These are phyloP conservation scores for Phenganax marumi DNA, from an alignment of 92 coral and sea anemone species.

Conservation along the genomic window DNA sequence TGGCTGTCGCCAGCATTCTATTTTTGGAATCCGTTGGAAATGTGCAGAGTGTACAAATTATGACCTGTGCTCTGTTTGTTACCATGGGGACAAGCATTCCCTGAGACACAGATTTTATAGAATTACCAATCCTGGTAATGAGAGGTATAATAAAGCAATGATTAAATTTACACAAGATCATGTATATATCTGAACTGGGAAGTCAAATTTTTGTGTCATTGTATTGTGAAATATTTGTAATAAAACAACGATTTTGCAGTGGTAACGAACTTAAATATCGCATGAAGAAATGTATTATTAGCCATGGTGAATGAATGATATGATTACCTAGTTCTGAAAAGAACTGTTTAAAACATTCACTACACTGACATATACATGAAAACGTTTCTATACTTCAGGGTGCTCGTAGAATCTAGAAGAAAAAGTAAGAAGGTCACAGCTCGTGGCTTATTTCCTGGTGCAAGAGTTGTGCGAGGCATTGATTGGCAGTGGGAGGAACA, in stretches of 20 bases:
- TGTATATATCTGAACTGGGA: too few species aligned
- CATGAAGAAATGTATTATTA: not conserved
- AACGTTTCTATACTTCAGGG: conserved; percentile 31
- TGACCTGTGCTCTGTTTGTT: conserved; percentile 87
- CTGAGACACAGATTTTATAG: conserved; percentile 87
- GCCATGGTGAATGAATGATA: not conserved
- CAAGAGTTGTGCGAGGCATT: conserved; percentile 94
- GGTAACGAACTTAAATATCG: too few species aligned
- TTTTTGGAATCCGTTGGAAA: conserved; percentile 92
- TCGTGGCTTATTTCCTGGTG: conserved; percentile 92
- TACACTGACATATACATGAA: too few species aligned
- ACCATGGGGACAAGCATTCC: conserved; percentile 96
- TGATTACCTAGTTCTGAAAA: not conserved
- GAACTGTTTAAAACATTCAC: not conserved
- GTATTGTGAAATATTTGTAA: too few species aligned
- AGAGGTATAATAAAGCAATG: conserved; percentile 57
- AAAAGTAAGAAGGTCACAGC: conserved; percentile 91
- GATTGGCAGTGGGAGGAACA: conserved; percentile 99
- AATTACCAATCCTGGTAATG: conserved; percentile 68
- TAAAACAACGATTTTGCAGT: too few species aligned
- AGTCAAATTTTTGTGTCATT: too few species aligned
- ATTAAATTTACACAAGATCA: too few species aligned
- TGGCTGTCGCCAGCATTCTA: conserved; percentile 96
- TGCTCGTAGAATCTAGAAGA: conserved; percentile 85
- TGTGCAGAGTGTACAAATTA: conserved; percentile 95